Percentiles rank a stretch among this genome's conserved stretches.
phyloP scores from a whole-genome alignment of 53 echinoderm and acorn worm genomes.

The Hippasteria phrygiana region DNA sequence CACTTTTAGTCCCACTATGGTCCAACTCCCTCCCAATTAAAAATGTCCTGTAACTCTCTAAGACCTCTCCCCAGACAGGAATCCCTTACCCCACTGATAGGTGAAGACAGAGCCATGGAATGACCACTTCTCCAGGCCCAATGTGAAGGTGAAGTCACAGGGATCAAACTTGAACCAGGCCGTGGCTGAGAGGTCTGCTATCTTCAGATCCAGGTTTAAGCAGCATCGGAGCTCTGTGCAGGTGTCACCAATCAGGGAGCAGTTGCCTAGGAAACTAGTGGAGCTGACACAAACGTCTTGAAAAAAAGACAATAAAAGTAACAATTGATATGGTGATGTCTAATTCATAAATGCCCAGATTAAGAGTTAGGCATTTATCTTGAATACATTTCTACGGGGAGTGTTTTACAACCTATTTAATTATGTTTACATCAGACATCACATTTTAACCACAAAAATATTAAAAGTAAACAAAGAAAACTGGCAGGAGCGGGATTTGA shows the following conservation, averaged over 20 bases:
- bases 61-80: background rate
- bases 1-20: too few species aligned
- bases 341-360: too few species aligned
- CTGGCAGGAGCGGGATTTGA: too few species aligned
- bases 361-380: too few species aligned
- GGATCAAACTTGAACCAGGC: constrained; percentile 67
- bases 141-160: constrained; percentile 62
- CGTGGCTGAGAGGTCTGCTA: constrained; percentile 53
- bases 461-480: too few species aligned
- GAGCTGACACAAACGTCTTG: constrained; percentile 6
- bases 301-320: background rate
- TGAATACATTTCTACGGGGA: too few species aligned
- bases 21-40: background rate
- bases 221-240: constrained; percentile 65
- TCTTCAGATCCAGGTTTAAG: constrained; percentile 54
- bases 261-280: constrained; percentile 5
- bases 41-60: background rate
- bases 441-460: too few species aligned
- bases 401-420: too few species aligned
- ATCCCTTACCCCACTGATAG: constrained; percentile 61
- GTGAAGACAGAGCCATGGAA: constrained; percentile 59
- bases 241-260: constrained; percentile 29
- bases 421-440: too few species aligned
- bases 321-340: background rate
- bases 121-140: constrained; percentile 53